A percentile compares a stretch with the other conserved stretches of the same genome.
Evolutionary conservation across 30 jellyfish, hydroid and myxozoan species (phyloP).

Genomic region (Chrysaora quinquecirrha): DNA sequence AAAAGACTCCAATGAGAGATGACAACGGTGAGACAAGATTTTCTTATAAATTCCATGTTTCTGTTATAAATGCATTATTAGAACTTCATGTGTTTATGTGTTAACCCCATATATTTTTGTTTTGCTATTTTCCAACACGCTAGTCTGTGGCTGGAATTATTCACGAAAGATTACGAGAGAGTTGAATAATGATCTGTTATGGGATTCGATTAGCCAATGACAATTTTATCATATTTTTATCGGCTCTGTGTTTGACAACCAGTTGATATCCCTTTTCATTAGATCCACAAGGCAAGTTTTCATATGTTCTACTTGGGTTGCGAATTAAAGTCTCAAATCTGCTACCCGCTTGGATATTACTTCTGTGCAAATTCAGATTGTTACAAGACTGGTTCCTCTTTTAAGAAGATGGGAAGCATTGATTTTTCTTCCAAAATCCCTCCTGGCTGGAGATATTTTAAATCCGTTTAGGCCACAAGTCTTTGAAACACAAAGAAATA

Average conservation of each 20-base stretch:
- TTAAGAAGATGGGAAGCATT: conserved; percentile 84
- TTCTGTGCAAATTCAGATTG: conserved; percentile 31
- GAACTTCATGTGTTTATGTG: too few species aligned
- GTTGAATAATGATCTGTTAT: too few species aligned
- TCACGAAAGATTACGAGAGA: too few species aligned
- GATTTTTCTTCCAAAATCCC: conserved; percentile 57
- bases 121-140: too few species aligned
- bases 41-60: neutral
- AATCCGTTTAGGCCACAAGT: conserved; percentile 83
- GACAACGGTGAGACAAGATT: conserved; percentile 25
- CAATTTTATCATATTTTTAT: too few species aligned
- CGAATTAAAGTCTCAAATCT: conserved; percentile 42
- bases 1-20: conserved; percentile 17
- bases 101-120: too few species aligned
- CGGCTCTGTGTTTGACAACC: too few species aligned
- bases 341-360: conserved; percentile 20
- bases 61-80: too few species aligned
- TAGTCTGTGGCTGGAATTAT: too few species aligned
- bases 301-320: conserved; percentile 17
- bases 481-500: conserved; percentile 20
- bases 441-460: conserved; percentile 74
- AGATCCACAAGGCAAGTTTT: conserved; percentile 41
- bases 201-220: too few species aligned
- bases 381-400: conserved; percentile 61
- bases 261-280: neutral